These are phyloP conservation scores for Cataglyphis altisquamis DNA, from an alignment of 2,888 invertebrate species.

Conservation along the genomic window DNA sequence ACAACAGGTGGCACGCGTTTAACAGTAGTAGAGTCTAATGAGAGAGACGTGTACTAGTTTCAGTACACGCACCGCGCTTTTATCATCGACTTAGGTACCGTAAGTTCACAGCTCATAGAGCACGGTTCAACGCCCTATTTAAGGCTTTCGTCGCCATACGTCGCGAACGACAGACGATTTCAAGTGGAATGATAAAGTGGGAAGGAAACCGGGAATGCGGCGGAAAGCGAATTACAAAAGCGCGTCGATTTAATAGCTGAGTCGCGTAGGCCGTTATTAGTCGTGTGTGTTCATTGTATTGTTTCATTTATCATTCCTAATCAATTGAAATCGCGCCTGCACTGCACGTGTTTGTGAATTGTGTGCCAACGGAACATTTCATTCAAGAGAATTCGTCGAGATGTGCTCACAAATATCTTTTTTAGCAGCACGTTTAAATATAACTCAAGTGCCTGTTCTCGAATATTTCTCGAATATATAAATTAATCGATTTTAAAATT, in stretches of 20 bases:
- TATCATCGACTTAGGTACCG: constrained; percentile 64
- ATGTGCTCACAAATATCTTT: constrained; percentile 9
- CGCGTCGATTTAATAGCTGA: constrained; percentile 65
- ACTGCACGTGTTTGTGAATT: constrained; percentile 27
- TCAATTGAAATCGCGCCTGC: constrained; percentile 21
- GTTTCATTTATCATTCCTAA: constrained; percentile 42
- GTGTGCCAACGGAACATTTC: background rate
- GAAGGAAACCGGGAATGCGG: constrained; percentile 61
- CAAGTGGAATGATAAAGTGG: constrained; percentile 73
- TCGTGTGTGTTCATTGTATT: constrained; percentile 3
- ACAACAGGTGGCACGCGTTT: constrained; percentile 30
- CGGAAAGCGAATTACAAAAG: constrained; percentile 73
- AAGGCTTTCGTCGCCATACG: constrained; percentile 59
- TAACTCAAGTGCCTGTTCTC: constrained; percentile 26
- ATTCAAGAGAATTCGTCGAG: background rate
- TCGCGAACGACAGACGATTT: constrained; percentile 60
- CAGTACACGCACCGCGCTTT: constrained; percentile 29
- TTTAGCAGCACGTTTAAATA: constrained; percentile 29
- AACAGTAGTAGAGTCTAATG: background rate
- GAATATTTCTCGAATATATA: constrained; percentile 4
- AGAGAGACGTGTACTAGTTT: constrained; percentile 19
- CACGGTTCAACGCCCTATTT: constrained; percentile 78
- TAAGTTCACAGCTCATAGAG: constrained; percentile 76
- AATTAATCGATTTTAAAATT: background rate
- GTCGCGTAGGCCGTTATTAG: constrained; percentile 54